Percentiles rank a stretch among this genome's conserved stretches.
Evolutionary conservation across 53 echinoderm and acorn worm genomes (phyloP).

Genomic region (Luidia sarsii): DNA sequence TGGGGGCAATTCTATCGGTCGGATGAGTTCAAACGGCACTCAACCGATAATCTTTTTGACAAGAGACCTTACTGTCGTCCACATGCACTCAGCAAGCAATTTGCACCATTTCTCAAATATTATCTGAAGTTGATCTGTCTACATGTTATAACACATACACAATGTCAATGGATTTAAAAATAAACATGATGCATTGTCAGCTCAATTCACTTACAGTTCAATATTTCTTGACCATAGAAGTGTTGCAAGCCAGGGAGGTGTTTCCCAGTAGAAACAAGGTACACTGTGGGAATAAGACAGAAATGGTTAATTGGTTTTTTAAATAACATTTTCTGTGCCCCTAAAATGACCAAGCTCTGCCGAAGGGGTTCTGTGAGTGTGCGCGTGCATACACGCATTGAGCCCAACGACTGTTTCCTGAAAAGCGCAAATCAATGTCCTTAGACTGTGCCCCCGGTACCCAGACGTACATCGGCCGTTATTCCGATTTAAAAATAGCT

Average conservation of each 20-base stretch:
- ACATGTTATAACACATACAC: background rate
- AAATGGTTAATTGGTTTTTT: background rate
- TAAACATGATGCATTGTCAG: background rate
- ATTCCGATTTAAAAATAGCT: too few relatives aligned
- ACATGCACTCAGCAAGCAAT: too few relatives aligned
- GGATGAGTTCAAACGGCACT: too few relatives aligned
- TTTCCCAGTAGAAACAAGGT: slow-evolving; percentile 62
- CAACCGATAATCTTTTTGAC: too few relatives aligned
- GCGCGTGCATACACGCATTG: background rate
- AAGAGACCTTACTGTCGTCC: too few relatives aligned
- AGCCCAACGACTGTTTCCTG: background rate
- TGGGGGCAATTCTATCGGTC: too few relatives aligned
- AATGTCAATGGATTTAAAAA: background rate
- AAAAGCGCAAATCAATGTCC: too few relatives aligned
- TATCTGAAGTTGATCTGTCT: too few relatives aligned
- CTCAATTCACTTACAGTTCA: slow-evolving; percentile 57
- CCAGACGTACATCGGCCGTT: too few relatives aligned
- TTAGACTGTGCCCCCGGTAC: too few relatives aligned
- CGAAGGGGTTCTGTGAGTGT: background rate
- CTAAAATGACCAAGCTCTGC: background rate
- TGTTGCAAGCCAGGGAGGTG: slow-evolving; percentile 67
- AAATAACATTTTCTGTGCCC: background rate
- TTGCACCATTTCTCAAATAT: too few relatives aligned
- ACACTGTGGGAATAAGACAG: slow-evolving; percentile 25
- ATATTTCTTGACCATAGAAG: slow-evolving; percentile 80